Percentiles rank a stretch among this genome's conserved stretches.
phyloP scores from a whole-genome alignment of 2,113 vertebrate genomes.

The Gymnorhina tibicen region DNA sequence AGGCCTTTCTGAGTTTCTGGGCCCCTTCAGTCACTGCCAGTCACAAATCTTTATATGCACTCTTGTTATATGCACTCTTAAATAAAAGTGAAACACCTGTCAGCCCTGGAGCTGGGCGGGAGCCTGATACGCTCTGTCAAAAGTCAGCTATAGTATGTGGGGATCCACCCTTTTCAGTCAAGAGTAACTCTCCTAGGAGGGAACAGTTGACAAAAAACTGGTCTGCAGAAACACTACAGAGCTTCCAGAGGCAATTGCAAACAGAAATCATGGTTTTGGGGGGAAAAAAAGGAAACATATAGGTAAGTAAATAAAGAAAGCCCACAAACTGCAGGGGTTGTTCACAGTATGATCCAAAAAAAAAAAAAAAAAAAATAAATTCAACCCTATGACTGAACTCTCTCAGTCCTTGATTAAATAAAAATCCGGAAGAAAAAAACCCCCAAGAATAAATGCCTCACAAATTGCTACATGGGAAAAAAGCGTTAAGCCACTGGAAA shows the following conservation, averaged over 20 bases:
- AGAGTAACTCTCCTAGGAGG: not conserved
- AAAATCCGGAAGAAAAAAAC: not conserved
- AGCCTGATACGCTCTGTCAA: too few relatives aligned
- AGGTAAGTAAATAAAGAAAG: not conserved
- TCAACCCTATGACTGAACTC: not conserved
- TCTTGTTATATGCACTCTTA: not conserved
- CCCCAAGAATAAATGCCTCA: not conserved
- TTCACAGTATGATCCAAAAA: not conserved
- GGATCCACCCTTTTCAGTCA: not conserved
- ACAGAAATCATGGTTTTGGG: fast-evolving
- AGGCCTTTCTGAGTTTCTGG: not conserved
- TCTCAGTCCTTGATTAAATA: not conserved
- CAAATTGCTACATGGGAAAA: not conserved
- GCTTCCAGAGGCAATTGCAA: not conserved
- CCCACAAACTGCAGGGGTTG: fast-evolving
- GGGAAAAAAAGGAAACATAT: fast-evolving
- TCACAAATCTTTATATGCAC: not conserved
- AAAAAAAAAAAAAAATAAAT: not conserved
- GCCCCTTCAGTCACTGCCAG: not conserved
- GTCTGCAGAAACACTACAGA: not conserved
- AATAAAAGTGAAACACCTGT: not conserved
- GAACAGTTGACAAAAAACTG: not conserved
- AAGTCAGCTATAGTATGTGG: not conserved
- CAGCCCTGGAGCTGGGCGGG: not conserved
- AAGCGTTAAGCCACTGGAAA: not conserved